A percentile compares a stretch with the other conserved stretches of the same genome.
Conservation (phyloP, 2,888 invertebrate species). For the Cantharis flavilabris region DNA sequence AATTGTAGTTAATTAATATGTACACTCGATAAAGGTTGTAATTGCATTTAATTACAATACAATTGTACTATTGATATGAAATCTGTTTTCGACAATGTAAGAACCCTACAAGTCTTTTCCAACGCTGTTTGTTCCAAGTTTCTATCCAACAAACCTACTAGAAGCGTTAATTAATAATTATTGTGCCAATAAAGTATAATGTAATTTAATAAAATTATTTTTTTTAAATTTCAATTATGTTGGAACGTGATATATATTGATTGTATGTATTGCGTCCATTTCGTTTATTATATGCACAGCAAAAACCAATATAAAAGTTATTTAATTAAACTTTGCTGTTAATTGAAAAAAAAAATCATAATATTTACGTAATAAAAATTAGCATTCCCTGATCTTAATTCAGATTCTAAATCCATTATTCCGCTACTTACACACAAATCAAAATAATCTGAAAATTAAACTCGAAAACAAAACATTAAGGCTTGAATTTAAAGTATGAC, state of each 20-base stretch:
- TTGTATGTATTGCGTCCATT: too few species aligned
- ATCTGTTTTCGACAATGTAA: background rate
- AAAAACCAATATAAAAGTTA: background rate
- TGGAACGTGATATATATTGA: background rate
- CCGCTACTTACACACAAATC: background rate
- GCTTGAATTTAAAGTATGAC: background rate
- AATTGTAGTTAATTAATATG: background rate
- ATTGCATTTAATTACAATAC: background rate
- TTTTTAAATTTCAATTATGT: background rate
- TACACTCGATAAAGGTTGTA: background rate
- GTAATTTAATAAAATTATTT: background rate
- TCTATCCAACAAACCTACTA: background rate
- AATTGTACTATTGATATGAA: background rate
- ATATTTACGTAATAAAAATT: too few species aligned
- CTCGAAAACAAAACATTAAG: too few species aligned
- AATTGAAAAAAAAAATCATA: too few species aligned
- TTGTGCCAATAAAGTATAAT: background rate
- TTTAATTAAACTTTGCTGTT: background rate
- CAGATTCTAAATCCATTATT: background rate
- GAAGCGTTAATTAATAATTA: background rate
- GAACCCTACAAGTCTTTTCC: background rate
- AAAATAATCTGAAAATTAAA: background rate
- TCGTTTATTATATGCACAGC: background rate
- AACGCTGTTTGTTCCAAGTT: background rate
- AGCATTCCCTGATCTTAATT: background rate